Evolutionary conservation across 2,888 invertebrate species (phyloP), one percentile per base, ranked within the genome.

Genomic region (Plutella xylostella): DNA sequence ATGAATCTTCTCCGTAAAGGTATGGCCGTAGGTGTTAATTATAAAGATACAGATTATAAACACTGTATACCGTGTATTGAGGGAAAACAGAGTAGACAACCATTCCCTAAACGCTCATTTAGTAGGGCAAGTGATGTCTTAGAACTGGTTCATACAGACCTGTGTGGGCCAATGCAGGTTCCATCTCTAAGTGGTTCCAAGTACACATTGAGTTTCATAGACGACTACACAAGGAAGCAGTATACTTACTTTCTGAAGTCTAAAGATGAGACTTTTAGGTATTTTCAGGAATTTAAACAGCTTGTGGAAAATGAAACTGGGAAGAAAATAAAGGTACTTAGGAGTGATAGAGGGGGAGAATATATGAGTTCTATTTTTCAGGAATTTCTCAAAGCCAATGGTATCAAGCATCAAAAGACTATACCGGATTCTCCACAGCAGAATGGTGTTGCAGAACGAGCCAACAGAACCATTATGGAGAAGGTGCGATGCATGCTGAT

Each of bases 401-500:
- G 33, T 4, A 33, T 33, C 4, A 6, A n/a, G 7, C 33, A 33
- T n/a, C 37, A 37, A 5, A 19, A 5, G 5, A 37, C 37, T 9
- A 18, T 37, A n/a, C 37, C 37, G 17, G 5, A 37, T 37, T 19
- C 37, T 11, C 37, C 37, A 18, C 37, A 37, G 37, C 37, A 37
- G 18, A 37, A 37, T 20, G 37, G 37, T 19, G 37, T 37, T 11
- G 37, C 37, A 37, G 37, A 37, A 18, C 18, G 37, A 18, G 37
- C 37, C 37, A 37, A 37, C 18, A 4, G 37, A 5, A 37, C 37
- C 20, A 17, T 37, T 18, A n/a, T 37, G 5, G 37, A 37, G 20
- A 37, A 19, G 37, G 37, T n/a, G 7, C 18, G 37, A 37, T 17
- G 19, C 11, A 37, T 37, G 37, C 7, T 37, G 17, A 4, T 14